Base-by-base conservation (phyloP, 2,888 invertebrate species). In the Cheilosia pagana region DNA sequence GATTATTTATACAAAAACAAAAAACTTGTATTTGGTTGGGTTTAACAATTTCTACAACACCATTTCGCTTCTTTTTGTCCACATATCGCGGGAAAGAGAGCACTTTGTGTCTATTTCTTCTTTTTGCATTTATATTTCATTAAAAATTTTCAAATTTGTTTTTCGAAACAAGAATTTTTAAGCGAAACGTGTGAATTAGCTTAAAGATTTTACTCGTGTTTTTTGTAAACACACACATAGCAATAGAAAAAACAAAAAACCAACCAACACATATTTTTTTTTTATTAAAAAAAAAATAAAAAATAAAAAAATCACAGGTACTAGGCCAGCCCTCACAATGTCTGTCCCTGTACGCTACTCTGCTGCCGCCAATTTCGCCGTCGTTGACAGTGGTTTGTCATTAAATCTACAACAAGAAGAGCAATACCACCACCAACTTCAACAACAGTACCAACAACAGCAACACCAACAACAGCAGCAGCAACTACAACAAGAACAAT, bases 291-390 rank as follows among this genome's bases (percentile, higher is more conserved):
- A 62, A 62, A 41, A 70, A 71, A 57, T 74, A 74, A 31, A 62
- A 62, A 41, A 70, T 67, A 77, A 71, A 71, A 79, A 28, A 79
- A 79, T 72, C 70, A 71, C 88, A 92, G 92, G 92, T 92, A 92
- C 92, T 92, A 92, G 92, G 92, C 92, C 92, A 92, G 92, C 92
- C 92, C 92, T 92, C 91, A 92, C 90, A 91, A 92, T 92, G 92
- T 92, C 92, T 92, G 92, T 91, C 91, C 92, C 92, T 92, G 92
- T 91, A 91, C 91, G 91, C 91, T 91, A 91, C 91, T 91, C 92
- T 91, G 91, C 91, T 91, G 91, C 91, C 89, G 90, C 90, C 89
- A 91, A 91, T 89, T 89, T 89, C 89, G 91, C 89, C 90, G 91
- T 89, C 91, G 90, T 90, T 89, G 90, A 90, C 88, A 90, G 89